Conservation (phyloP, 2,113 vertebrate genomes). For the Abramis brama region DNA sequence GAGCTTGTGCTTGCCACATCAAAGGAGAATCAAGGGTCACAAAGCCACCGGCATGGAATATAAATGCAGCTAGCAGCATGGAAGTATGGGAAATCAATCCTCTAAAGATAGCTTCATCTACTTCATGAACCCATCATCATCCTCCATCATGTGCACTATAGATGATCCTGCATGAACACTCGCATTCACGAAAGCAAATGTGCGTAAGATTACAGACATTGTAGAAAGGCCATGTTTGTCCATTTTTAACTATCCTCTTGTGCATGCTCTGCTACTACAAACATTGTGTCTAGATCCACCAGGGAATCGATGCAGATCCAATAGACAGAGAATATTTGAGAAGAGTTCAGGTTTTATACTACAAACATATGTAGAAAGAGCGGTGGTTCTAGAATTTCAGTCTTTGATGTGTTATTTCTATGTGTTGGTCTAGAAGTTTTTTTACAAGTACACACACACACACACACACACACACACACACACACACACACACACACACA, state of each 20-base stretch:
- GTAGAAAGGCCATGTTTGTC: constrained; percentile 39
- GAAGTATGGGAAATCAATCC: constrained; percentile 83
- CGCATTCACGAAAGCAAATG: constrained; percentile 18
- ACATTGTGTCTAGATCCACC: background rate
- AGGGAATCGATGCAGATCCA: background rate
- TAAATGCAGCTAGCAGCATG: constrained; percentile 89
- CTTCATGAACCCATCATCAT: constrained; percentile 74
- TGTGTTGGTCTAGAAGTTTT: background rate
- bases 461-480: too few species aligned
- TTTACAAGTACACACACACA: too few species aligned
- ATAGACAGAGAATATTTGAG: background rate
- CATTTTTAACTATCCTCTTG: constrained; percentile 45
- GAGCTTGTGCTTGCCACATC: constrained; percentile 91
- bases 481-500: too few species aligned
- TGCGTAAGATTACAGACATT: constrained; percentile 38
- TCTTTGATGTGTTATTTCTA: background rate
- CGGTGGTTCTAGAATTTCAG: background rate
- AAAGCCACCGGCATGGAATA: constrained; percentile 88
- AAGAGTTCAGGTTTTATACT: background rate
- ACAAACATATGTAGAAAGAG: background rate
- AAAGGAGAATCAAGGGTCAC: constrained; percentile 97
- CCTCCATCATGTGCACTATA: constrained; percentile 66
- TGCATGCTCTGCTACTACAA: constrained; percentile 20
- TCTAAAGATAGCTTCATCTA: constrained; percentile 81
- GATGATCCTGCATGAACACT: constrained; percentile 66